phyloP scores from a whole-genome alignment of 2,113 vertebrate genomes.

The Phalacrocorax carbo region DNA sequence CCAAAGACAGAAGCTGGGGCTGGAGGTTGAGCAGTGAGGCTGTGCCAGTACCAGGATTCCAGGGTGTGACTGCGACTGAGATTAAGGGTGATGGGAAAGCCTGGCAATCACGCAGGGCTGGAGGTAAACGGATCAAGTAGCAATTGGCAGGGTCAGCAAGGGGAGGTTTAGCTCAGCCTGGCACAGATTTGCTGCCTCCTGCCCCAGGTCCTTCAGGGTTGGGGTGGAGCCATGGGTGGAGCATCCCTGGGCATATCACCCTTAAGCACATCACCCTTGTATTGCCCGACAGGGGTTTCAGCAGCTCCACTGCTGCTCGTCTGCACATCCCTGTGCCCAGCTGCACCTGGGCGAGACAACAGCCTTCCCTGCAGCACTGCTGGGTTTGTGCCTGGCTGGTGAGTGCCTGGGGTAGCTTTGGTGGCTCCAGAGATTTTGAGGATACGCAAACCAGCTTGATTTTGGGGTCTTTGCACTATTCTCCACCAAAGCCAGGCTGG shows the following conservation, averaged over 20 bases:
- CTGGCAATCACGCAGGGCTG: neutral
- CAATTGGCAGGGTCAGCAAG: conserved; percentile 71
- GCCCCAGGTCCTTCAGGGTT: neutral
- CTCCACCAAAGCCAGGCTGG: neutral
- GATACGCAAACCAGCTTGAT: neutral
- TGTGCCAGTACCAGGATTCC: fast-evolving
- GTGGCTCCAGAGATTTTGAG: neutral
- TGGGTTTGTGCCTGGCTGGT: fast-evolving
- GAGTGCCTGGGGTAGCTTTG: neutral
- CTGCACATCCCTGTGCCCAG: fast-evolving
- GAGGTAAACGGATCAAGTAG: conserved; percentile 65
- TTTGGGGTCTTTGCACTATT: neutral
- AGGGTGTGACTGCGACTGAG: fast-evolving
- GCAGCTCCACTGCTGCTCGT: neutral
- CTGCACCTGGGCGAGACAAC: fast-evolving
- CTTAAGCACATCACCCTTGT: neutral
- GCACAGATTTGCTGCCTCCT: neutral
- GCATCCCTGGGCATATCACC: neutral
- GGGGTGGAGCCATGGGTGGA: neutral
- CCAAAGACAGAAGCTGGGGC: neutral
- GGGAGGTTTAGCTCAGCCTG: conserved; percentile 57
- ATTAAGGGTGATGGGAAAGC: conserved; percentile 25
- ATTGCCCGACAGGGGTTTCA: neutral
- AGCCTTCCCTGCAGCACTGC: neutral
- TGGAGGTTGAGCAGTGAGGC: neutral